These are phyloP conservation scores for Capreolus pygargus DNA, from an alignment of 2,113 vertebrate species.

Conservation along the genomic window DNA sequence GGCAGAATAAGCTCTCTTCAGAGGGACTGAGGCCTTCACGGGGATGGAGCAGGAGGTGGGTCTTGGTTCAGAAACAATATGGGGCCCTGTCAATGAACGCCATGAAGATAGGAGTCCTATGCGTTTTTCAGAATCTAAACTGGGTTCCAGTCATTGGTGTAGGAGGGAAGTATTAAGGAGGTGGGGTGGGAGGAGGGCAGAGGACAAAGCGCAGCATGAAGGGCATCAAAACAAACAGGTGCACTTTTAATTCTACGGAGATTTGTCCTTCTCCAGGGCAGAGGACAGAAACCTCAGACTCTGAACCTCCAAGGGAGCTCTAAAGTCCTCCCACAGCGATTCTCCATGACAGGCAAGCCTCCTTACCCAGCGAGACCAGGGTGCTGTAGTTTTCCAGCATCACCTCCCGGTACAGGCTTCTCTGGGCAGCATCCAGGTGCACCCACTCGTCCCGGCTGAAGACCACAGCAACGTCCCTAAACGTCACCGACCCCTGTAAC, in stretches of 20 bases:
- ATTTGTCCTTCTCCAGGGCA: background rate
- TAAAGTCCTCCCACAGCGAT: no score
- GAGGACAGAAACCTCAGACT: background rate
- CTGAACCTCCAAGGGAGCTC: background rate
- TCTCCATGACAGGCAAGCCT: background rate
- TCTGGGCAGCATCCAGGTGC: conserved; percentile 18
- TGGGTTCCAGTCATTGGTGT: background rate
- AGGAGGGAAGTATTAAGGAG: background rate
- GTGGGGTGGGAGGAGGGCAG: background rate
- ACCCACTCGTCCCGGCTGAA: conserved; percentile 50
- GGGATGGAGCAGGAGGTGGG: background rate
- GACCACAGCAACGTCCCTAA: background rate
- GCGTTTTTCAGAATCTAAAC: background rate
- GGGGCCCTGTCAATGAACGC: background rate
- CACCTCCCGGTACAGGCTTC: conserved; percentile 31
- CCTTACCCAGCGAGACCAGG: conserved; percentile 9
- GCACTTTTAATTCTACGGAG: background rate
- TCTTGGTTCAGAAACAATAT: background rate
- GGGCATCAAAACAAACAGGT: background rate
- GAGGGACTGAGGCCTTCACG: background rate
- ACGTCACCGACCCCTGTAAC: background rate
- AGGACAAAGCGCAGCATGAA: background rate
- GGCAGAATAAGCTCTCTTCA: background rate
- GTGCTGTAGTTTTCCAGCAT: conserved; percentile 57
- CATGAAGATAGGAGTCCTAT: background rate